A percentile compares a stretch with the other conserved stretches of the same genome.
These are phyloP conservation scores for Gymnosoma rotundatum DNA, from an alignment of 2,888 invertebrate genomes.

Conservation along the genomic window DNA sequence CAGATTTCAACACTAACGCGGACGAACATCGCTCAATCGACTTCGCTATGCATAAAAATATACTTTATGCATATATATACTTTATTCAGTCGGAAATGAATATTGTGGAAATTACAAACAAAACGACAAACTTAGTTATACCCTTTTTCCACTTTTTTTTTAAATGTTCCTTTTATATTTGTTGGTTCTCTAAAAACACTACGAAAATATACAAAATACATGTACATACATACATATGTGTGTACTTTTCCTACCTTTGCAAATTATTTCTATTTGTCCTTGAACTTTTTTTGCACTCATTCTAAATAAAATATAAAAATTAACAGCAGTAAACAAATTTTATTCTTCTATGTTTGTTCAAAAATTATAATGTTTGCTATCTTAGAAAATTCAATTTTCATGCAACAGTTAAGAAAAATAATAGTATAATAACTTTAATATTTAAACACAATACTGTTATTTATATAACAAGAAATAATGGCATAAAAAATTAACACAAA, in stretches of 20 bases:
- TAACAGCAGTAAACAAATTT: conserved; percentile 14
- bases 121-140: no score
- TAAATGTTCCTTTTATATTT: no score
- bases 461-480: conserved; percentile 14
- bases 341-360: not conserved
- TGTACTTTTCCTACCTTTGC: not conserved
- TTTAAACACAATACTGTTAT: not conserved
- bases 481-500: not conserved
- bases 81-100: no score
- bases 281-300: conserved; percentile 34
- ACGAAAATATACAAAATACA: no score
- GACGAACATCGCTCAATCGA: no score
- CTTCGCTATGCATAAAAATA: no score
- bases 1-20: no score
- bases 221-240: not conserved
- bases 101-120: no score
- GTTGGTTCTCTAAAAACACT: no score
- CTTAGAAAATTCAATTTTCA: conserved; percentile 7
- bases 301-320: not conserved
- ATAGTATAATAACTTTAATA: not conserved
- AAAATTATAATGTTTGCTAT: not conserved
- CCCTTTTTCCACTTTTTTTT: no score
- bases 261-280: conserved; percentile 35
- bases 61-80: no score
- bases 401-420: not conserved